These are phyloP conservation scores for Nineta flava DNA, from an alignment of 2,888 invertebrate genomes.

Conservation along the genomic window DNA sequence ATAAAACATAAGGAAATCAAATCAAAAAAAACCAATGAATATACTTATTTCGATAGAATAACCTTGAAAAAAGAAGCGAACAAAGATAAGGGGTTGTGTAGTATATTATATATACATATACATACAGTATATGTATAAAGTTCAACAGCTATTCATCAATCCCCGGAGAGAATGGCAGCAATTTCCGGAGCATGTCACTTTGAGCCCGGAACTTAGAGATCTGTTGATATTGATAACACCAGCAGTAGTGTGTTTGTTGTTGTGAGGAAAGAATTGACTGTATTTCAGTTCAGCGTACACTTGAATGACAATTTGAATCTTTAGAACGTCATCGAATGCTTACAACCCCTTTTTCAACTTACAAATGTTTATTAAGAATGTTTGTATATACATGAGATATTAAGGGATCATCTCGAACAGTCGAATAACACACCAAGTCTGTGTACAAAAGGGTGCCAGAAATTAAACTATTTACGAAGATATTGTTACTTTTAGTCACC, in stretches of 20 bases:
- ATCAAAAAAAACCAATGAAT: neutral
- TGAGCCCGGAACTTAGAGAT: conserved; percentile 13
- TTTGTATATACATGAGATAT: no score
- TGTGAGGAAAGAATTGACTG: no score
- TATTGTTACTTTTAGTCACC: no score
- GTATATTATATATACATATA: neutral
- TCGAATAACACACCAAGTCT: no score
- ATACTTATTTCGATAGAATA: neutral
- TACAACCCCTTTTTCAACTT: no score
- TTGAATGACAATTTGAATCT: no score
- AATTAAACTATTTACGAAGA: no score
- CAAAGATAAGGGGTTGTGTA: neutral
- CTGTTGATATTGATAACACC: conserved; percentile 2
- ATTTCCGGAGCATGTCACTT: conserved; percentile 31
- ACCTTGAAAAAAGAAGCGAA: neutral
- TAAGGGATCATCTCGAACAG: no score
- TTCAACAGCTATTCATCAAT: conserved; percentile 10
- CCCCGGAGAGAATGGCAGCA: conserved; percentile 28
- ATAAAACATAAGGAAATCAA: neutral
- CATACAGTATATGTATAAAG: neutral
- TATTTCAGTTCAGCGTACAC: no score
- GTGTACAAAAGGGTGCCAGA: no score
- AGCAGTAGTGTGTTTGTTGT: neutral
- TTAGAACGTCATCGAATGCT: no score
- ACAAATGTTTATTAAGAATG: no score